Conservation (phyloP, 2,113 vertebrate species). For the Labeo rohita region DNA sequence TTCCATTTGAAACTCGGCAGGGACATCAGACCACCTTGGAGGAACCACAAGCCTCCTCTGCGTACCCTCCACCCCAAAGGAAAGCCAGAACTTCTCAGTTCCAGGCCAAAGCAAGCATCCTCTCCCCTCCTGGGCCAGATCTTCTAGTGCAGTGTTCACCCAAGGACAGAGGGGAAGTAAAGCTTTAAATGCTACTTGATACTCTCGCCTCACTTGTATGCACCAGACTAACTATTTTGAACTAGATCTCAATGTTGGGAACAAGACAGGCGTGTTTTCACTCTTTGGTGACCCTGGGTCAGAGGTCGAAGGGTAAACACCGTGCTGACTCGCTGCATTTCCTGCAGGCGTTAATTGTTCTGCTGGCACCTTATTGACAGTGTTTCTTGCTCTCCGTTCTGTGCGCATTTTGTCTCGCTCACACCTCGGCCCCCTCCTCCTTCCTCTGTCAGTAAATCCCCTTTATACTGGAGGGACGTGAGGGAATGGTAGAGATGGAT, state of each 20-base stretch:
- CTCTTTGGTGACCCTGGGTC: slow-evolving; percentile 21
- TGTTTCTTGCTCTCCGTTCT: slow-evolving; percentile 9
- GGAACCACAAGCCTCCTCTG: slow-evolving; percentile 52
- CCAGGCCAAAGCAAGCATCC: slow-evolving; percentile 57
- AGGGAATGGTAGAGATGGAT: slow-evolving; percentile 27
- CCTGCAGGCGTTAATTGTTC: slow-evolving; percentile 45
- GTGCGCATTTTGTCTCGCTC: slow-evolving; percentile 33
- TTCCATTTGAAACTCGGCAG: slow-evolving; percentile 52
- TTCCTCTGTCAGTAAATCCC: slow-evolving; percentile 42
- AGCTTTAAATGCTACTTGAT: slow-evolving; percentile 40
- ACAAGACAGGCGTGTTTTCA: slow-evolving; percentile 36
- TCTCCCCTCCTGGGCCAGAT: slow-evolving; percentile 49
- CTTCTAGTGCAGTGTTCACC: slow-evolving; percentile 43
- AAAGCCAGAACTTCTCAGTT: slow-evolving; percentile 58
- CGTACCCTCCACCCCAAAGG: slow-evolving; percentile 46
- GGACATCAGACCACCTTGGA: slow-evolving; percentile 58
- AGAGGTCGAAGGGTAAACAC: slow-evolving; percentile 46
- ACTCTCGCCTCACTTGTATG: slow-evolving; percentile 8
- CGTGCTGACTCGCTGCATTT: slow-evolving; percentile 34
- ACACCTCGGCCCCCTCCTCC: slow-evolving; percentile 13
- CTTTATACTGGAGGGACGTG: slow-evolving; percentile 39
- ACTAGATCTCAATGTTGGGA: slow-evolving; percentile 17
- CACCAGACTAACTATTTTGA: background rate
- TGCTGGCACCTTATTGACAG: slow-evolving; percentile 45
- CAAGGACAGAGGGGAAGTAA: slow-evolving; percentile 49